A percentile compares a stretch with the other conserved stretches of the same genome.
Evolutionary conservation across 1,140 invertebrate genomes (phyloP).

Genomic region (Heliconius himera): DNA sequence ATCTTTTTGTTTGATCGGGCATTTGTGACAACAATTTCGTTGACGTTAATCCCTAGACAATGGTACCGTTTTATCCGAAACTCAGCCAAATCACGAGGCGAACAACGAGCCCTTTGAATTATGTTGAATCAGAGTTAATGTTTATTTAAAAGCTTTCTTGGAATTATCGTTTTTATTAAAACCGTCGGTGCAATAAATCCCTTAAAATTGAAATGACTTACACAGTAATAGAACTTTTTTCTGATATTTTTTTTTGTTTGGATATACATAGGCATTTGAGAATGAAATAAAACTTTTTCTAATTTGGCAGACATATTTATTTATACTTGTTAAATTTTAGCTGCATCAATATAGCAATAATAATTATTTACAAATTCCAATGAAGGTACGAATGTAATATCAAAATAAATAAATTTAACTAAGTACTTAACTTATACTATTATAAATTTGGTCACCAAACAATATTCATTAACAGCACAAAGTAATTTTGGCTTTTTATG

Average conservation of each 20-base stretch:
- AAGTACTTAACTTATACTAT: slow-evolving; percentile 66
- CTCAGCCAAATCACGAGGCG: slow-evolving; percentile 56
- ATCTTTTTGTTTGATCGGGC: slow-evolving; percentile 78
- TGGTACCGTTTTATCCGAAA: slow-evolving; percentile 67
- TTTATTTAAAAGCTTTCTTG: slow-evolving; percentile 69
- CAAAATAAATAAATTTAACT: slow-evolving; percentile 76
- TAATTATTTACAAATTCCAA: slow-evolving; percentile 76
- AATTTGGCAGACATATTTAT: slow-evolving; percentile 81
- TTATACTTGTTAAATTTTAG: slow-evolving; percentile 78
- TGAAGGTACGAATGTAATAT: slow-evolving; percentile 74
- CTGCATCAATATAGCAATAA: slow-evolving; percentile 74
- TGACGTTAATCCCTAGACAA: slow-evolving; percentile 79
- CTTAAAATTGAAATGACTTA: slow-evolving; percentile 14
- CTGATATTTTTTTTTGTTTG: neutral
- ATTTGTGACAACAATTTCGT: slow-evolving; percentile 78
- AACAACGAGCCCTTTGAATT: slow-evolving; percentile 54
- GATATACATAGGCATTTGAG: neutral
- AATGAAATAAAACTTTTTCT: slow-evolving; percentile 52
- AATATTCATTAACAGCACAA: slow-evolving; percentile 54
- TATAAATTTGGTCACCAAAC: slow-evolving; percentile 72
- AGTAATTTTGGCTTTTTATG: slow-evolving; percentile 62
- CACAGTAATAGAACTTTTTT: neutral
- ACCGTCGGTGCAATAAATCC: slow-evolving; percentile 30
- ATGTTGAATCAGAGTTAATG: slow-evolving; percentile 65
- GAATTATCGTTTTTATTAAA: slow-evolving; percentile 54